A percentile compares a stretch with the other conserved stretches of the same genome.
These are phyloP conservation scores for Drosophila simulans DNA, from an alignment of 1,140 invertebrate species.

Conservation along the genomic window DNA sequence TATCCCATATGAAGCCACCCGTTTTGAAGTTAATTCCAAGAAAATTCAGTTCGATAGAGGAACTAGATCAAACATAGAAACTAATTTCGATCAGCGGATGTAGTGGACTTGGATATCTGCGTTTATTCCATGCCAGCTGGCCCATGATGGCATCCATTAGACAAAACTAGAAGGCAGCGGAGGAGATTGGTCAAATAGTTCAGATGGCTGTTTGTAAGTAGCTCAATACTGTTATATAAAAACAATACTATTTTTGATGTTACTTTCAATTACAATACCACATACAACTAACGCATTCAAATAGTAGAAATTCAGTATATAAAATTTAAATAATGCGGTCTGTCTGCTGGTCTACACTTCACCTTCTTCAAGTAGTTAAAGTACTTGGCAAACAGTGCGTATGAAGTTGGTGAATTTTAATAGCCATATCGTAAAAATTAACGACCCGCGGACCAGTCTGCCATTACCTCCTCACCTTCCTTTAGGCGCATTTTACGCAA, in stretches of 20 bases:
- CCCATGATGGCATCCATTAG: no score
- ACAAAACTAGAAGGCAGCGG: no score
- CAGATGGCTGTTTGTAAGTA: no score
- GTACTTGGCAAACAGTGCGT: slow-evolving; percentile 52
- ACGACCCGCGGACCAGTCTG: slow-evolving; percentile 32
- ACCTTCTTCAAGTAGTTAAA: slow-evolving; percentile 19
- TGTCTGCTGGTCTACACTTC: slow-evolving; percentile 5
- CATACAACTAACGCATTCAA: neutral
- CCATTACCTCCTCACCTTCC: neutral
- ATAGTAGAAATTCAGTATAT: neutral
- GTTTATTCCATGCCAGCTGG: neutral
- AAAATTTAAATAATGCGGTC: neutral
- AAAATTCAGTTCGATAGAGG: neutral
- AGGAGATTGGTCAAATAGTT: no score
- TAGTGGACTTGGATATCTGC: slow-evolving; percentile 1
- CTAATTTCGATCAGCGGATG: neutral
- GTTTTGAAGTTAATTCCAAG: neutral
- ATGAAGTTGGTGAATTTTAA: slow-evolving; percentile 38
- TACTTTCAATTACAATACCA: neutral
- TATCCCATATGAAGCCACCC: neutral
- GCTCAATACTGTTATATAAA: no score
- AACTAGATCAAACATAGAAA: neutral
- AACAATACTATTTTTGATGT: neutral
- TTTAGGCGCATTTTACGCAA: slow-evolving; percentile 50
- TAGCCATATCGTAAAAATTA: slow-evolving; percentile 34